Percentiles rank a stretch among this genome's conserved stretches.
Conservation (phyloP, 2,888 invertebrate species). For the Saturnia pavonia region DNA sequence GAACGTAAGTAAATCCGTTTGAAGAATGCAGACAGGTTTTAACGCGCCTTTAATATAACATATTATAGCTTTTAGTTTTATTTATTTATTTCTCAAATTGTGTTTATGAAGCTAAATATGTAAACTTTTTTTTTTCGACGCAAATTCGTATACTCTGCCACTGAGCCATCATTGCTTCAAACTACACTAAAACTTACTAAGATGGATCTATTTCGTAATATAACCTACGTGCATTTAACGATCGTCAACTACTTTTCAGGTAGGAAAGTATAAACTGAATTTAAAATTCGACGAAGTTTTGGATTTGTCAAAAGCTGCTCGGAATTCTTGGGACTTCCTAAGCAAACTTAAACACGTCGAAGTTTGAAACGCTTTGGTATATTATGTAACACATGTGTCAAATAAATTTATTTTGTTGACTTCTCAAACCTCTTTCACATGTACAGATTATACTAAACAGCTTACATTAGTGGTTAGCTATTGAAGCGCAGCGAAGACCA, state of each 20-base stretch:
- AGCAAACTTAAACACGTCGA: slow-evolving; percentile 1
- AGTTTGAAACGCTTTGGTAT: neutral
- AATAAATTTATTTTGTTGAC: neutral
- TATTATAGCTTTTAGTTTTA: too few relatives aligned
- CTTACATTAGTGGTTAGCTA: neutral
- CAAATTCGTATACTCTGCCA: too few relatives aligned
- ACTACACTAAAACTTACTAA: neutral
- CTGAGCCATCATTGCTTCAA: too few relatives aligned
- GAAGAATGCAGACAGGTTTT: neutral
- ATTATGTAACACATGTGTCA: neutral
- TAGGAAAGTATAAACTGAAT: neutral
- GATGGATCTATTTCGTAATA: neutral
- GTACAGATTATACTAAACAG: neutral
- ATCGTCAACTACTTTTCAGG: neutral
- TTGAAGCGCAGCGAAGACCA: too few relatives aligned
- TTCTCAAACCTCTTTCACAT: neutral
- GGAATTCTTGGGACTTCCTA: neutral
- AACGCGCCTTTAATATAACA: neutral
- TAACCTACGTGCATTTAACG: neutral
- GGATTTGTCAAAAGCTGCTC: neutral
- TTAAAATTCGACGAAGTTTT: neutral
- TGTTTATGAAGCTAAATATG: too few relatives aligned
- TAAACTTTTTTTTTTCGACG: too few relatives aligned
- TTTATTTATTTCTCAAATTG: too few relatives aligned
- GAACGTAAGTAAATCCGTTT: neutral